Percentiles rank a stretch among this genome's conserved stretches.
phyloP scores from a whole-genome alignment of 2,113 vertebrate species.

The Rhodinocichla rosea region DNA sequence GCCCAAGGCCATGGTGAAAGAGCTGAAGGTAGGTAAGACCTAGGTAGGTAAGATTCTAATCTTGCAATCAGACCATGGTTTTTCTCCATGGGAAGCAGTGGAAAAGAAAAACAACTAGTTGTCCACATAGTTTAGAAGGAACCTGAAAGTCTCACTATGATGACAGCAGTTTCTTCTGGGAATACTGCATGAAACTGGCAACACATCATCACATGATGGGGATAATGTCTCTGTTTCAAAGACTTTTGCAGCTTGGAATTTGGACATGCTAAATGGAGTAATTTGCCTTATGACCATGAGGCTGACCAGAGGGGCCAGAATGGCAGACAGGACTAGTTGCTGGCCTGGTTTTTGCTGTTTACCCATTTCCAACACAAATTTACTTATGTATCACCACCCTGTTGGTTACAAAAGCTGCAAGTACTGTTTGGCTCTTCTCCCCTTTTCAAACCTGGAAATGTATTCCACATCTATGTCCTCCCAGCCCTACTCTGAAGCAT shows the following conservation, averaged over 20 bases:
- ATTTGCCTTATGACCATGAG: neutral
- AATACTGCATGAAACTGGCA: neutral
- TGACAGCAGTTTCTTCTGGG: neutral
- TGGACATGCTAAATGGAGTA: fast-evolving
- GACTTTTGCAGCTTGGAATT: neutral
- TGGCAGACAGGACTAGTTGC: neutral
- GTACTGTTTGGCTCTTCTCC: neutral
- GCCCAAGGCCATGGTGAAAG: neutral
- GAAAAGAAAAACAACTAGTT: neutral
- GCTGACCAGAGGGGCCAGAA: neutral
- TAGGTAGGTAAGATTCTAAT: neutral
- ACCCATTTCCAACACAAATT: neutral
- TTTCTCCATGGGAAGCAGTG: neutral
- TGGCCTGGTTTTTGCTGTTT: neutral
- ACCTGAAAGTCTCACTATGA: neutral
- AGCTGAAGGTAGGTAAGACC: neutral
- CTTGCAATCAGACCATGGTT: neutral
- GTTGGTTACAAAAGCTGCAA: neutral
- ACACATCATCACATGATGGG: neutral
- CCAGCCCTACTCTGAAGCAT: neutral
- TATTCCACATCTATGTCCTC: neutral
- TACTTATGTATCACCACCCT: neutral
- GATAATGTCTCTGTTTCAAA: neutral
- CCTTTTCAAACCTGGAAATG: neutral
- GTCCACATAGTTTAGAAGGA: neutral